These are phyloP conservation scores for Drosophila novamexicana DNA, from an alignment of 1,140 invertebrate species.

Conservation along the genomic window DNA sequence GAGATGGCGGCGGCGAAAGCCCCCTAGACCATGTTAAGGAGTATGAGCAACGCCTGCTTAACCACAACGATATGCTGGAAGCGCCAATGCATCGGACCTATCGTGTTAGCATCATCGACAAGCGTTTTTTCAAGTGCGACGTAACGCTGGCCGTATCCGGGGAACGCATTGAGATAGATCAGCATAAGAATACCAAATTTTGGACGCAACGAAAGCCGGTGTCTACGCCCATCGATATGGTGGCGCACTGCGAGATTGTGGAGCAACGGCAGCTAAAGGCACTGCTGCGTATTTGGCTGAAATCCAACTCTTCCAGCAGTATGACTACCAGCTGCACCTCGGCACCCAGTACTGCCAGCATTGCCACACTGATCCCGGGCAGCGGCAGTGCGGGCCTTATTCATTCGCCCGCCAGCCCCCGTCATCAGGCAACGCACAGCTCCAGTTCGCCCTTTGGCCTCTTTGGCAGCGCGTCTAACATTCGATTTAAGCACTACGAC, in stretches of 20 bases:
- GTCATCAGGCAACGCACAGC: slow-evolving; percentile 45
- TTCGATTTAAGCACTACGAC: slow-evolving; percentile 92
- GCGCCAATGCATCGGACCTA: slow-evolving; percentile 94
- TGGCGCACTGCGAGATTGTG: slow-evolving; percentile 93
- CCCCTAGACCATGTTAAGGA: slow-evolving; percentile 62
- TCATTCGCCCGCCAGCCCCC: slow-evolving; percentile 70
- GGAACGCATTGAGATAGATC: slow-evolving; percentile 96
- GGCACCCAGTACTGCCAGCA: slow-evolving; percentile 48
- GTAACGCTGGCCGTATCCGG: slow-evolving; percentile 94
- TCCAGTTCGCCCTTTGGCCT: slow-evolving; percentile 49
- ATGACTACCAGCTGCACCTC: slow-evolving; percentile 59
- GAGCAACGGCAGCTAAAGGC: slow-evolving; percentile 87
- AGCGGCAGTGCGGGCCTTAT: slow-evolving; percentile 40
- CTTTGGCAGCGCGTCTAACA: slow-evolving; percentile 49
- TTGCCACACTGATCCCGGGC: slow-evolving; percentile 45
- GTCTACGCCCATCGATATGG: slow-evolving; percentile 91
- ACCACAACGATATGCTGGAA: slow-evolving; percentile 90
- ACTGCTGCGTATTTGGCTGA: slow-evolving; percentile 84
- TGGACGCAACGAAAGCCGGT: slow-evolving; percentile 87
- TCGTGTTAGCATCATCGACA: slow-evolving; percentile 91
- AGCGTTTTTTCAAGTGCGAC: slow-evolving; percentile 91
- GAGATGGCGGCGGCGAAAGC: slow-evolving; percentile 39
- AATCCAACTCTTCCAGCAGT: slow-evolving; percentile 69
- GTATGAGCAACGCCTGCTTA: slow-evolving; percentile 87
- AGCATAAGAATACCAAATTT: slow-evolving; percentile 89